These are phyloP conservation scores for Amblyornis subalaris DNA, from an alignment of 2,113 vertebrate genomes.

Conservation along the genomic window DNA sequence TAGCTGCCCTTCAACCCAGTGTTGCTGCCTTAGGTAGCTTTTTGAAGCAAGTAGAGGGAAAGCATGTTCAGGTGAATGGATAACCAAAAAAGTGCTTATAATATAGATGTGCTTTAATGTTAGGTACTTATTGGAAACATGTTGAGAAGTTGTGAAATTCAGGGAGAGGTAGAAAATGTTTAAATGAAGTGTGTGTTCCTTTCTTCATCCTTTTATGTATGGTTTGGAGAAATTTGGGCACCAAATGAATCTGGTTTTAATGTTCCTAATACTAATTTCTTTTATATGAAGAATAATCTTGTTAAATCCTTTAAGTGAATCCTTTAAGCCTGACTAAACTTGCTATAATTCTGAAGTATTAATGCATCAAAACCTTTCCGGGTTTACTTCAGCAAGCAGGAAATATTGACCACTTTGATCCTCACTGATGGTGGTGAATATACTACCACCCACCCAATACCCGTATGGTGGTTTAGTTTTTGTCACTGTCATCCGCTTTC, in stretches of 20 bases:
- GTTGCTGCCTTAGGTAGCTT: background rate
- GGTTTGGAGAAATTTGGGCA: background rate
- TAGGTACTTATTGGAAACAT: background rate
- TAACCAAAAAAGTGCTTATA: background rate
- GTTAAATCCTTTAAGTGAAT: slow-evolving; percentile 18
- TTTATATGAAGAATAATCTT: slow-evolving; percentile 17
- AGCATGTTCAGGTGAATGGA: background rate
- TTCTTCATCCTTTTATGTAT: background rate
- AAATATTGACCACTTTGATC: background rate
- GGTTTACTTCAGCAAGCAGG: background rate
- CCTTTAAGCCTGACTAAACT: slow-evolving; percentile 15
- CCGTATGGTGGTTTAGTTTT: background rate
- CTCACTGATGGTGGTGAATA: background rate
- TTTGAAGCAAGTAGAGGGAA: background rate
- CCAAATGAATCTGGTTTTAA: background rate
- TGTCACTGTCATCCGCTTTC: background rate
- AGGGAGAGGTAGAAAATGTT: background rate
- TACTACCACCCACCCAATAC: too few relatives aligned
- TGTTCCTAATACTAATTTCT: background rate
- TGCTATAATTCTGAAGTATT: background rate
- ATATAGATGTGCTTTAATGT: background rate
- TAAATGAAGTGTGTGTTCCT: background rate
- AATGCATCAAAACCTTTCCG: background rate
- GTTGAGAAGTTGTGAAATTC: background rate
- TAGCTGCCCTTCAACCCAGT: background rate